A percentile compares a stretch with the other conserved stretches of the same genome.
phyloP scores from a whole-genome alignment of 2,797 vertebrate species.

The Phylloscopus collybita region DNA sequence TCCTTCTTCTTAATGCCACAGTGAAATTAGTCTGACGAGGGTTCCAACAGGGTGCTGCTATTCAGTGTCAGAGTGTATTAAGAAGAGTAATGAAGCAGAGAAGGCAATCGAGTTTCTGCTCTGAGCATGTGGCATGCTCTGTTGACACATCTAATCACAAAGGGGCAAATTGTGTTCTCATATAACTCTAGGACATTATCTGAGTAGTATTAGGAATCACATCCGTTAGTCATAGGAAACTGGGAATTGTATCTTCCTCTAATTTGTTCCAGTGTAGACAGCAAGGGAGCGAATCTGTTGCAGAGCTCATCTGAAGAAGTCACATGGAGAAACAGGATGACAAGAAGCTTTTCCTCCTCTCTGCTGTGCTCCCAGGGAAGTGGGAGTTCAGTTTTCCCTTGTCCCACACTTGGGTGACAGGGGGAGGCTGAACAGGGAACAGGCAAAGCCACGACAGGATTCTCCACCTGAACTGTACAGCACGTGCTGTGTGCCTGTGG shows the following conservation, averaged over 20 bases:
- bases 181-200: slow-evolving; percentile 35
- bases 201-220: slow-evolving; percentile 8
- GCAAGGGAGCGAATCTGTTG: background rate
- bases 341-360: background rate
- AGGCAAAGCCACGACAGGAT: background rate
- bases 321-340: background rate
- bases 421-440: background rate
- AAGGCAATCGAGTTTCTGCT: slow-evolving; percentile 56
- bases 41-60: slow-evolving; percentile 51
- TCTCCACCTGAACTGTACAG: background rate
- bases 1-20: slow-evolving; percentile 37
- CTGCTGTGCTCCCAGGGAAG: background rate
- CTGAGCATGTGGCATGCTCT: slow-evolving; percentile 28
- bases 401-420: background rate
- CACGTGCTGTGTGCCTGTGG: background rate
- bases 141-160: slow-evolving; percentile 59
- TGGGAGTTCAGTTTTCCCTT: background rate
- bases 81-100: slow-evolving; percentile 59
- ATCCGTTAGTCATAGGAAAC: background rate
- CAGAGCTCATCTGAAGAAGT: background rate
- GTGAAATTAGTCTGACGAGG: slow-evolving; percentile 49
- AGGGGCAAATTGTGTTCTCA: slow-evolving; percentile 15
- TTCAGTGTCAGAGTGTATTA: slow-evolving; percentile 54
- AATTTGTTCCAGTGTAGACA: background rate
- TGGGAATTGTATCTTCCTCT: background rate